Evolutionary conservation across 2,888 invertebrate species (phyloP).

Genomic region (Erannis defoliaria): DNA sequence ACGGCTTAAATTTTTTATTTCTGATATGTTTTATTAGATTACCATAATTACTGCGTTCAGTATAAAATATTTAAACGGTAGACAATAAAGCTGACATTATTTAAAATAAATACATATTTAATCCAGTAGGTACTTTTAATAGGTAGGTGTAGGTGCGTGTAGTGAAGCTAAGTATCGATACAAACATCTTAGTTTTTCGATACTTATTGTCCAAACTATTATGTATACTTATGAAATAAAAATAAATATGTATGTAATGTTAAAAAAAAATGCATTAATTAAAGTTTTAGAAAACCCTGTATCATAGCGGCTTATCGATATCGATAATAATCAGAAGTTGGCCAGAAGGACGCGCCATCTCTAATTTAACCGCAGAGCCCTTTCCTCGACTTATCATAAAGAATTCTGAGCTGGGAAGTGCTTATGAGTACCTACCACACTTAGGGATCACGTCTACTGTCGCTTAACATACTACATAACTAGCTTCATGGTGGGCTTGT

Average conservation of each 20-base stretch:
- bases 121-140: no score
- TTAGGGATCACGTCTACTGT: constrained; percentile 48
- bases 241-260: not conserved
- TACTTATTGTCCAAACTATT: no score
- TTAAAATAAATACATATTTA: no score
- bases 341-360: constrained; percentile 39
- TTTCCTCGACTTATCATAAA: constrained; percentile 49
- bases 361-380: constrained; percentile 49
- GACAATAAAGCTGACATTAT: no score
- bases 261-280: not conserved
- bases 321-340: constrained; percentile 10
- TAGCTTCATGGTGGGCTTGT: not conserved
- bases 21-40: no score
- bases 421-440: constrained; percentile 49
- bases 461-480: constrained; percentile 35
- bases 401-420: constrained; percentile 51
- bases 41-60: no score
- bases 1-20: no score
- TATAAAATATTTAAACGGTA: no score
- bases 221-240: no score
- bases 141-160: no score
- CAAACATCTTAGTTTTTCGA: no score
- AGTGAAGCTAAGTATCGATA: no score
- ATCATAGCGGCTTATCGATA: not conserved
- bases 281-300: not conserved